Percentiles rank a stretch among this genome's conserved stretches.
Conservation (phyloP, 2,113 vertebrate species). For the Amphiprion percula region DNA sequence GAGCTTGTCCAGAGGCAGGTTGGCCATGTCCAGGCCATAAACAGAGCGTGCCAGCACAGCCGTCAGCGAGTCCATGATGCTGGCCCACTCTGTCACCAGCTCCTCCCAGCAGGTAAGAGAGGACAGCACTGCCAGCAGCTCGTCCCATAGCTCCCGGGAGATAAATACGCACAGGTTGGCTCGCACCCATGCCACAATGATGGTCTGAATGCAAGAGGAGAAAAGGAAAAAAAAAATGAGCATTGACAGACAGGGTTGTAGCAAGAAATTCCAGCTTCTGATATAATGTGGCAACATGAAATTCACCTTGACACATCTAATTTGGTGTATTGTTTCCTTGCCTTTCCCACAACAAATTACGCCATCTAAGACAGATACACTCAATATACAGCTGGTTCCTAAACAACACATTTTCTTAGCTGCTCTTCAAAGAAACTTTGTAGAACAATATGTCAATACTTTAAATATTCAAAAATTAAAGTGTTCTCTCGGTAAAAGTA, state of each 20-base stretch:
- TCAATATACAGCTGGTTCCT: not conserved
- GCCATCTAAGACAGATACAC: not conserved
- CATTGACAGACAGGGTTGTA: not conserved
- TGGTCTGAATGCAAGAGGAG: conserved; percentile 86
- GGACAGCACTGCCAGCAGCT: conserved; percentile 93
- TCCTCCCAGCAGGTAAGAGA: conserved; percentile 97
- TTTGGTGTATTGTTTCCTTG: conserved; percentile 12
- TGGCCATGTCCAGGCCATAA: conserved; percentile 95
- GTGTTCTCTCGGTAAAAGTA: fast-evolving
- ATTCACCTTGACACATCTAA: not conserved
- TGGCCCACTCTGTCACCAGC: conserved; percentile 95
- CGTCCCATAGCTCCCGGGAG: conserved; percentile 98
- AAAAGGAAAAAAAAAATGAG: conserved; percentile 29
- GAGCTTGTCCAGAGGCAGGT: conserved; percentile 95
- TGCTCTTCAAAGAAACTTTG: not conserved
- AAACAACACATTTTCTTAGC: not conserved
- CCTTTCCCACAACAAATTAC: conserved; percentile 2
- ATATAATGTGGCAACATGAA: conserved; percentile 5
- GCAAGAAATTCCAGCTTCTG: not conserved
- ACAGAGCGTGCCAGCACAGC: conserved; percentile 93
- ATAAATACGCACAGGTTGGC: conserved; percentile 96
- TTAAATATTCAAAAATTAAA: not conserved
- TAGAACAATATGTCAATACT: not conserved
- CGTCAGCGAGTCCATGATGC: conserved; percentile 98
- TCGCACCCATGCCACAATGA: conserved; percentile 97